These are phyloP conservation scores for crab-eating macaque (Macaca fascicularis) DNA, from an alignment of 2,113 vertebrate species.

Conservation along the genomic window DNA sequence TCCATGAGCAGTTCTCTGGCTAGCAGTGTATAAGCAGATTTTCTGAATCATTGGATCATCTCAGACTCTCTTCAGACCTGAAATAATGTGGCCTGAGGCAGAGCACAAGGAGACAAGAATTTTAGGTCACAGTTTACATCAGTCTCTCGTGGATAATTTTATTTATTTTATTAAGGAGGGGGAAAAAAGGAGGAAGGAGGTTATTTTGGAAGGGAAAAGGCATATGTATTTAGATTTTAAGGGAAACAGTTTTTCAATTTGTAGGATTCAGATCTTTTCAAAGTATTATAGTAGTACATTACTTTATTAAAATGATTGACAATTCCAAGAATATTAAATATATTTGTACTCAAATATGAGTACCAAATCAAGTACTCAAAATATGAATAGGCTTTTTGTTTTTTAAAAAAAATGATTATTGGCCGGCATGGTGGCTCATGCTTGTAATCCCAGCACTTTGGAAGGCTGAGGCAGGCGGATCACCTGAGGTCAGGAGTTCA, in stretches of 20 bases:
- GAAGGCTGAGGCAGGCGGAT: too few relatives aligned
- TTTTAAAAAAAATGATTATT: not conserved
- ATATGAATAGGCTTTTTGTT: not conserved
- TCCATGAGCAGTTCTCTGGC: not conserved
- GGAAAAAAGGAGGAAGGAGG: not conserved
- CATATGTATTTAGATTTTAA: constrained; percentile 1
- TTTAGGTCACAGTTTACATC: not conserved
- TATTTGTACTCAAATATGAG: not conserved
- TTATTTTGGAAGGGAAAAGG: not conserved
- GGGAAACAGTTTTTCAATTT: not conserved
- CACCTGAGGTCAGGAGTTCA: too few relatives aligned
- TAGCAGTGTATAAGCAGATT: not conserved
- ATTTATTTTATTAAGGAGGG: not conserved
- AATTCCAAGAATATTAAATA: constrained; percentile 11
- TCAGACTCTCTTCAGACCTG: not conserved
- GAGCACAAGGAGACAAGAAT: not conserved
- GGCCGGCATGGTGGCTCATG: too few relatives aligned
- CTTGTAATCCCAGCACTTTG: too few relatives aligned
- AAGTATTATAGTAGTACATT: not conserved
- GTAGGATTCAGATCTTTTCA: not conserved
- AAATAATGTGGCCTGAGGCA: not conserved
- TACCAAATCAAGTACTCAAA: not conserved
- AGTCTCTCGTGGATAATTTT: not conserved
- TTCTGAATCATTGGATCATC: not conserved
- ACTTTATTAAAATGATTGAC: constrained; percentile 18